phyloP scores from a whole-genome alignment of 2,113 vertebrate species.

The Semnornis frantzii region DNA sequence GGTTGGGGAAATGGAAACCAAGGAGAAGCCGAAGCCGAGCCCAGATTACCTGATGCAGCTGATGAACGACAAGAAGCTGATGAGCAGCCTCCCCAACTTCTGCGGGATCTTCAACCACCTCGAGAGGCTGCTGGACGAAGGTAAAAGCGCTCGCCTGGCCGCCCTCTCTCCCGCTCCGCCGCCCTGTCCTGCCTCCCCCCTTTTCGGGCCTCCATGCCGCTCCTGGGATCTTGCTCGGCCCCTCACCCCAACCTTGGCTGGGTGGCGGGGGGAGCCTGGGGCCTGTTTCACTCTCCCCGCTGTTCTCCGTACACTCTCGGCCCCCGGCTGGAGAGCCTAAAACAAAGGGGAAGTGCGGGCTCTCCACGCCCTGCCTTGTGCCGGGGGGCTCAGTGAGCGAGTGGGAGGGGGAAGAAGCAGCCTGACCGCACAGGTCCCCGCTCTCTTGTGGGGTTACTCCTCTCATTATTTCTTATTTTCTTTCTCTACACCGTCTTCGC shows the following conservation, averaged over 20 bases:
- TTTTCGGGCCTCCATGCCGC: neutral
- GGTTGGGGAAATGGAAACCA: constrained; percentile 98
- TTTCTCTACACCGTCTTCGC: neutral
- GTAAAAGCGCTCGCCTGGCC: constrained; percentile 66
- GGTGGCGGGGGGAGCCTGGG: neutral
- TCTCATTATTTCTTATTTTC: neutral
- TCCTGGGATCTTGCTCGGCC: neutral
- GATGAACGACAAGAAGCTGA: constrained; percentile 98
- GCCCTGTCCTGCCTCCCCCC: neutral
- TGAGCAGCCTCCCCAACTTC: constrained; percentile 98
- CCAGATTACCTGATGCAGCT: constrained; percentile 98
- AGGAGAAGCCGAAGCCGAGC: constrained; percentile 96
- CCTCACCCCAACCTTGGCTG: neutral
- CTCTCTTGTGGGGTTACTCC: too few relatives aligned
- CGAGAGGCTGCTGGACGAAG: constrained; percentile 95
- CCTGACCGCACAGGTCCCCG: neutral
- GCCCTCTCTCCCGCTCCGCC: neutral
- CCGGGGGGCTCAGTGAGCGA: neutral
- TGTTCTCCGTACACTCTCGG: neutral
- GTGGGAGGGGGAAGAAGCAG: neutral
- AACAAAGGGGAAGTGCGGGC: constrained; percentile 62
- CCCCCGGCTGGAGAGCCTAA: neutral
- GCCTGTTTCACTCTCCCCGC: neutral
- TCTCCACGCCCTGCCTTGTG: constrained; percentile 18
- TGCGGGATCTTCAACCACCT: constrained; percentile 98